These are phyloP conservation scores for Melanotaenia duboulayi DNA, from an alignment of 2,113 vertebrate genomes.

Conservation along the genomic window DNA sequence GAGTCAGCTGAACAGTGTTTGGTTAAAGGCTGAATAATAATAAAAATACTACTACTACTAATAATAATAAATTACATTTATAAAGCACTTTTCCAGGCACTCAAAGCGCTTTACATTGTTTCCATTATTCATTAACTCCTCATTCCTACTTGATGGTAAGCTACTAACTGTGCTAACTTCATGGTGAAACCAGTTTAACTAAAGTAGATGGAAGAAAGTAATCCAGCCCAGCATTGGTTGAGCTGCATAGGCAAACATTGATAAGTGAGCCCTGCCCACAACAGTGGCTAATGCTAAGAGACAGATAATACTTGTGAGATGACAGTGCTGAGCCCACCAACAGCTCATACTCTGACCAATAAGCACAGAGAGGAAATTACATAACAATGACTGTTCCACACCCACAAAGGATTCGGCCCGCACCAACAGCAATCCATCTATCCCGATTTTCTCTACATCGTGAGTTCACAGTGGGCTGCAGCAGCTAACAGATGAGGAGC, in stretches of 20 bases:
- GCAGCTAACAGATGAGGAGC: slow-evolving; percentile 40
- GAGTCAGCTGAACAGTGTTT: neutral
- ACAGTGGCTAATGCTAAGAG: slow-evolving; percentile 49
- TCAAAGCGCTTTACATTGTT: no score
- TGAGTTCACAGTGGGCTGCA: slow-evolving; percentile 22
- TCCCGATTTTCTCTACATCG: slow-evolving; percentile 31
- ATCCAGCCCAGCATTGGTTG: slow-evolving; percentile 18
- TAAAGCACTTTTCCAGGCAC: no score
- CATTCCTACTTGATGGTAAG: no score
- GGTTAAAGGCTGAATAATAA: neutral
- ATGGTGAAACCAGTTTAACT: slow-evolving; percentile 17
- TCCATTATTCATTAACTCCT: no score
- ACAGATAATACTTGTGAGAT: slow-evolving; percentile 71
- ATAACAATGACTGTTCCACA: slow-evolving; percentile 66
- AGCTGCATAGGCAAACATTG: slow-evolving; percentile 35
- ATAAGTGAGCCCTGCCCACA: slow-evolving; percentile 53
- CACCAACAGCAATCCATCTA: slow-evolving; percentile 47
- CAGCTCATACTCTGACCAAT: slow-evolving; percentile 60
- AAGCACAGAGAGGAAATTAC: slow-evolving; percentile 62
- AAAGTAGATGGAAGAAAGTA: slow-evolving; percentile 31
- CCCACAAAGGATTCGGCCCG: slow-evolving; percentile 49
- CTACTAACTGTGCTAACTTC: slow-evolving; percentile 4
- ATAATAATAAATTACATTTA: no score
- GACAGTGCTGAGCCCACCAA: slow-evolving; percentile 67
- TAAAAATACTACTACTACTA: no score